Conservation (phyloP, 2,888 invertebrate species). For the Boloria selene region DNA sequence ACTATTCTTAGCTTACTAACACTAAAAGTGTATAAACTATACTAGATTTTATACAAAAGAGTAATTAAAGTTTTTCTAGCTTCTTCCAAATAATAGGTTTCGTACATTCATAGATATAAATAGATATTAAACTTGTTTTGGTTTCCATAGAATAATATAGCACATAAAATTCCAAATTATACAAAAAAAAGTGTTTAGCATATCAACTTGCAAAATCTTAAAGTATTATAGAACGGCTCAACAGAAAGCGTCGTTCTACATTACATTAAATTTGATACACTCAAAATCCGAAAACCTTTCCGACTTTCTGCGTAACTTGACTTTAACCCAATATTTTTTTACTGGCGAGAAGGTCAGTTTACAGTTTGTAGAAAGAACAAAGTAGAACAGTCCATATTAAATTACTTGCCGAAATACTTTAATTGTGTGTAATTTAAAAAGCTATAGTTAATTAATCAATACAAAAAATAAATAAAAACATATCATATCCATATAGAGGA, state of each 20-base stretch:
- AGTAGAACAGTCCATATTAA: slow-evolving; percentile 12
- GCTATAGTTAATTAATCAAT: background rate
- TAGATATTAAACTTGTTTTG: too few species aligned
- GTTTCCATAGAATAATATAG: background rate
- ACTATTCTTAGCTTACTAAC: too few species aligned
- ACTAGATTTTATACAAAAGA: too few species aligned
- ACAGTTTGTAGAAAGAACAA: slow-evolving; percentile 14
- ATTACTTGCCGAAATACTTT: slow-evolving; percentile 11
- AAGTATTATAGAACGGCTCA: background rate
- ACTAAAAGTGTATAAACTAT: too few species aligned
- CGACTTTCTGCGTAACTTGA: slow-evolving; percentile 6
- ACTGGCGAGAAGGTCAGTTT: slow-evolving; percentile 9
- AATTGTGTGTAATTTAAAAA: background rate
- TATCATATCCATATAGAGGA: too few species aligned
- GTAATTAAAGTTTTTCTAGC: too few species aligned
- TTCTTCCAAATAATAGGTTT: too few species aligned
- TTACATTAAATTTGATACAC: slow-evolving; percentile 21
- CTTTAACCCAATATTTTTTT: slow-evolving; percentile 8
- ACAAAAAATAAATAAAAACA: too few species aligned
- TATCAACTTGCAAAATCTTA: slow-evolving; percentile 8
- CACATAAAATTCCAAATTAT: background rate
- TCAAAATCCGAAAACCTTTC: slow-evolving; percentile 9
- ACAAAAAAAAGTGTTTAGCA: background rate
- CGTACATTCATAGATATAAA: too few species aligned
- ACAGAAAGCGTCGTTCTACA: slow-evolving; percentile 13